A percentile compares a stretch with the other conserved stretches of the same genome.
These are phyloP conservation scores for Machimus rusticus DNA, from an alignment of 2,888 invertebrate species.

Conservation along the genomic window DNA sequence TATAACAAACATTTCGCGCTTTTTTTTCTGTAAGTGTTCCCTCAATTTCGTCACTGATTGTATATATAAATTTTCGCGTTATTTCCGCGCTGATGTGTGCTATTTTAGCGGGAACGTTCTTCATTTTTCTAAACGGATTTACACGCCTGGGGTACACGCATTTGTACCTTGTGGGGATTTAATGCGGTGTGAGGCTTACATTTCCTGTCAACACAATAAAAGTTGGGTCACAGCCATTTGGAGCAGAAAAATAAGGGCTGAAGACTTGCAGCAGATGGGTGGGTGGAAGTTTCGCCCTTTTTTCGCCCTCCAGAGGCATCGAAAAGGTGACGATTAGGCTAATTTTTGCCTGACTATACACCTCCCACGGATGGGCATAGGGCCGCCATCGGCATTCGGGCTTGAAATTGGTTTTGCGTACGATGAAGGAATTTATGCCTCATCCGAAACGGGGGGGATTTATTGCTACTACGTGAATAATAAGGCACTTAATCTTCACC, in stretches of 20 bases:
- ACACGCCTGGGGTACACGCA: slow-evolving; percentile 16
- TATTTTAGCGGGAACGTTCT: background rate
- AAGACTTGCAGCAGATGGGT: background rate
- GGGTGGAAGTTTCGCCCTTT: background rate
- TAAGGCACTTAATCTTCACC: background rate
- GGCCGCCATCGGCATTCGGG: background rate
- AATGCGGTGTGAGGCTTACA: slow-evolving; percentile 5
- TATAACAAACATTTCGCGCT: too few relatives aligned
- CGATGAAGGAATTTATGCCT: background rate
- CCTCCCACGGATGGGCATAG: background rate
- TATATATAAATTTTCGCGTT: background rate
- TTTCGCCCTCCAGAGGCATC: background rate
- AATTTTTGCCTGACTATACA: background rate
- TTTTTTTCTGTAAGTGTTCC: too few relatives aligned
- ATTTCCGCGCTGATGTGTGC: background rate
- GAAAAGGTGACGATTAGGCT: background rate
- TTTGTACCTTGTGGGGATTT: slow-evolving; percentile 13
- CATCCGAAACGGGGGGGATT: background rate
- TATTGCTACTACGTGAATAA: background rate
- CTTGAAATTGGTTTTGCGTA: background rate
- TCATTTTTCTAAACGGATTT: slow-evolving; percentile 13
- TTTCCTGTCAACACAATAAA: slow-evolving; percentile 25
- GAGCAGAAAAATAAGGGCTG: slow-evolving; percentile 19
- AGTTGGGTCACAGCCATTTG: slow-evolving; percentile 3
- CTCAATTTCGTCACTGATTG: too few relatives aligned